These are phyloP conservation scores for Resseliella maxima DNA, from an alignment of 2,888 invertebrate species.

Conservation along the genomic window DNA sequence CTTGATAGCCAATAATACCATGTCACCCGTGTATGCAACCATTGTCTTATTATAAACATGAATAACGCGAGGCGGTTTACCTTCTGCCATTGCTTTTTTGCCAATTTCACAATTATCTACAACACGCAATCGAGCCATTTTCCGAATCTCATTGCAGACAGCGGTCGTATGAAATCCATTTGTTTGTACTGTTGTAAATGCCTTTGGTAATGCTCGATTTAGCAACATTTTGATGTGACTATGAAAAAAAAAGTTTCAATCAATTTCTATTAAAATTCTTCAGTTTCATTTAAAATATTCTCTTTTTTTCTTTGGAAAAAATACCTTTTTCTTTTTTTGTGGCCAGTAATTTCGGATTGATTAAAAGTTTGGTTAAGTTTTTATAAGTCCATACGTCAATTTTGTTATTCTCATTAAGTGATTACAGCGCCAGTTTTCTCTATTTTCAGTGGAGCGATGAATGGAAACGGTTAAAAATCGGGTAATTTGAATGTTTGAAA, in stretches of 20 bases:
- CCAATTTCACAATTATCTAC: conserved; percentile 98
- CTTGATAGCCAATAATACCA: conserved; percentile 91
- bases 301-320: background rate
- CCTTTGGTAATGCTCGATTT: background rate
- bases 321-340: background rate
- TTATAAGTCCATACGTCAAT: background rate
- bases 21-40: conserved; percentile 78
- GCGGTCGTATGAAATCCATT: conserved; percentile 72
- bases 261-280: no score
- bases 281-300: conserved; percentile 14
- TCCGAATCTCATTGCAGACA: conserved; percentile 75
- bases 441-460: background rate
- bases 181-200: background rate
- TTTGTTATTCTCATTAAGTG: background rate
- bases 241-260: background rate
- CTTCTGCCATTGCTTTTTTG: conserved; percentile 92
- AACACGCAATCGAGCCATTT: conserved; percentile 83
- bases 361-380: background rate
- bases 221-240: background rate
- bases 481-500: background rate
- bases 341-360: background rate
- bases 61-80: conserved; percentile 92
- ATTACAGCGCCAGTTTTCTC: background rate
- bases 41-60: conserved; percentile 89
- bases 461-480: background rate